These are phyloP conservation scores for Amblyjoppa proteus DNA, from an alignment of 2,888 invertebrate species.

Conservation along the genomic window DNA sequence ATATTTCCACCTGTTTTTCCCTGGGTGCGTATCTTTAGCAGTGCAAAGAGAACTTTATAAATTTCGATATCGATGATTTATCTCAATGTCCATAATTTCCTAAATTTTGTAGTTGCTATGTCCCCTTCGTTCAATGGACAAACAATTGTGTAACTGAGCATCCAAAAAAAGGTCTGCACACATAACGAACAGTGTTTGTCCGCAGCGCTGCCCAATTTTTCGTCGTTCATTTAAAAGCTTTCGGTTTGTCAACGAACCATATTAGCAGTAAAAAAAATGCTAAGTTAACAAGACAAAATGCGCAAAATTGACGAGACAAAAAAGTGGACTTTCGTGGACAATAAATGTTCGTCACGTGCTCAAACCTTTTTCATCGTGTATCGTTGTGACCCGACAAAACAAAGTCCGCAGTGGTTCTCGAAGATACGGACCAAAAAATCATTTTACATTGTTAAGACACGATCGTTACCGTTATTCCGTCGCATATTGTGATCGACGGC, in stretches of 20 bases:
- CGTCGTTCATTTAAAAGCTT: neutral
- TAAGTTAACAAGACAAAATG: too few relatives aligned
- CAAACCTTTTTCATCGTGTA: neutral
- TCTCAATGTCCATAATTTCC: neutral
- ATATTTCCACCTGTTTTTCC: too few relatives aligned
- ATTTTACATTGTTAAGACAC: neutral
- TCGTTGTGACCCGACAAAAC: neutral
- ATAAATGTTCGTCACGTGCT: neutral
- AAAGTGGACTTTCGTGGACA: neutral
- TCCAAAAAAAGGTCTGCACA: neutral
- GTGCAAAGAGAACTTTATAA: neutral
- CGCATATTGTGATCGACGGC: slow-evolving; percentile 87
- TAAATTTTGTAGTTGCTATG: neutral
- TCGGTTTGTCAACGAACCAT: neutral
- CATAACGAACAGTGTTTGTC: neutral
- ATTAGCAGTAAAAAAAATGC: neutral
- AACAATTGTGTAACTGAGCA: neutral
- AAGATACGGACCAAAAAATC: neutral
- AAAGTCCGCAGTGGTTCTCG: neutral
- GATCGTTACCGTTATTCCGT: slow-evolving; percentile 80
- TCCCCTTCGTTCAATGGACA: neutral
- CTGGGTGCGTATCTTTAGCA: too few relatives aligned
- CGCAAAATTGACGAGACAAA: too few relatives aligned
- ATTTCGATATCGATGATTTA: neutral
- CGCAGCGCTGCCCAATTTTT: neutral